These are phyloP conservation scores for Haliaeetus leucogaster DNA, from an alignment of 2,113 vertebrate species.

Conservation along the genomic window DNA sequence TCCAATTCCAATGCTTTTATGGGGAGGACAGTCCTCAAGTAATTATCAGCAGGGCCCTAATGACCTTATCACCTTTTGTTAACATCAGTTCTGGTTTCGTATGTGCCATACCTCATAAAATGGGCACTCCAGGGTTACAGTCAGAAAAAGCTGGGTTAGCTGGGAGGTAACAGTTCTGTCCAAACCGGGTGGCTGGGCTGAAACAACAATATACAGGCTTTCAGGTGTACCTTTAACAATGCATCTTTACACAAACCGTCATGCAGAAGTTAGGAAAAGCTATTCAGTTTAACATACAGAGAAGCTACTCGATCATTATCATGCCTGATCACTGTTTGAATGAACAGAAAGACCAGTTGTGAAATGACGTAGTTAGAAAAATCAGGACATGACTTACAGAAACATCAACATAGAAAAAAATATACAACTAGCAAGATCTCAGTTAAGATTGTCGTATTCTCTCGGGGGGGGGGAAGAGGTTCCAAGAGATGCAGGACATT, in stretches of 20 bases:
- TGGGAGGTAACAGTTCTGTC: slow-evolving; percentile 73
- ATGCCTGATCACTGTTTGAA: not conserved
- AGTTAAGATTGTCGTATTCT: not conserved
- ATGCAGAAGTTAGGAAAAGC: not conserved
- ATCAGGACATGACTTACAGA: not conserved
- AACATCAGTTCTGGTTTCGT: not conserved
- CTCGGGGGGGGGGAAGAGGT: not conserved
- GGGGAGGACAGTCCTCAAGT: not conserved
- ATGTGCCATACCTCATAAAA: slow-evolving; percentile 80
- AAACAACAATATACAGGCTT: slow-evolving; percentile 31
- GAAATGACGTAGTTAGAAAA: not conserved
- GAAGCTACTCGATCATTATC: not conserved
- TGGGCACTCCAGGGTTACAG: slow-evolving; percentile 86
- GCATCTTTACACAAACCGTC: not conserved
- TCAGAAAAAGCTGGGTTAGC: slow-evolving; percentile 88
- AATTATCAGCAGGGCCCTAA: not conserved
- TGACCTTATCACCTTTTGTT: not conserved
- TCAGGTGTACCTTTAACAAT: not conserved
- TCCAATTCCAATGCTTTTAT: not conserved
- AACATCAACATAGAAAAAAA: not conserved
- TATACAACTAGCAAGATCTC: not conserved
- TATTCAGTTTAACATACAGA: not conserved
- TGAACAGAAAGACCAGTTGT: not conserved
- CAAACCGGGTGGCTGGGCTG: slow-evolving; percentile 74
- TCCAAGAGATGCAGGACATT: not conserved